Conservation (phyloP, 2,113 vertebrate genomes). For the Lonchura striata region DNA sequence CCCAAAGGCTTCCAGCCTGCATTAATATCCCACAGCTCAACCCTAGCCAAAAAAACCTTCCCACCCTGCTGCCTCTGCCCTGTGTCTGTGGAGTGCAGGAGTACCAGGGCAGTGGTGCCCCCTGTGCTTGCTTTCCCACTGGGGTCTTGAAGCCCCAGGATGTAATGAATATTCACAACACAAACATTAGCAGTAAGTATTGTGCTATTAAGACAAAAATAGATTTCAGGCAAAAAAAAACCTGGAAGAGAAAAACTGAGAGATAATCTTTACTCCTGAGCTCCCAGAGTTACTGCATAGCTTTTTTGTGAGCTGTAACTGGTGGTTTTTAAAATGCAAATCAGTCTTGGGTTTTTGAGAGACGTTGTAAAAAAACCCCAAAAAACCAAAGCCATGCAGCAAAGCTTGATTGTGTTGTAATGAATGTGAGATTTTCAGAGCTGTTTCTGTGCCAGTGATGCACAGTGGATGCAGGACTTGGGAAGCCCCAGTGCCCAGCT, state of each 20-base stretch:
- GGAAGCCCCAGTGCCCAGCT: not conserved
- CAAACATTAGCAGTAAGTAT: conserved; percentile 12
- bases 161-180: conserved; percentile 26
- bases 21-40: not conserved
- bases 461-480: not conserved
- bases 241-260: not conserved
- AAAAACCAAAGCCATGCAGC: not conserved
- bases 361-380: not conserved
- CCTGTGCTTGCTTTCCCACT: not conserved
- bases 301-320: conserved; percentile 10
- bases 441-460: not conserved
- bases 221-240: not conserved
- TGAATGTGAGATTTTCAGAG: conserved; percentile 10
- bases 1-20: not conserved
- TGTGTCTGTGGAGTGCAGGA: not conserved
- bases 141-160: not conserved
- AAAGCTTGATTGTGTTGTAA: conserved; percentile 4
- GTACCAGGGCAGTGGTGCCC: not conserved
- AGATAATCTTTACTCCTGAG: not conserved
- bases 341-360: conserved; percentile 10
- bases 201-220: not conserved
- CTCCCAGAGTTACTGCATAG: not conserved
- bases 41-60: not conserved
- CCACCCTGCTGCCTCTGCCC: not conserved
- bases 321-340: conserved; percentile 55